Evolutionary conservation across 2,888 invertebrate genomes (phyloP), one percentile per base, ranked within the genome.

Genomic region (Sphaerophoria rueppellii): DNA sequence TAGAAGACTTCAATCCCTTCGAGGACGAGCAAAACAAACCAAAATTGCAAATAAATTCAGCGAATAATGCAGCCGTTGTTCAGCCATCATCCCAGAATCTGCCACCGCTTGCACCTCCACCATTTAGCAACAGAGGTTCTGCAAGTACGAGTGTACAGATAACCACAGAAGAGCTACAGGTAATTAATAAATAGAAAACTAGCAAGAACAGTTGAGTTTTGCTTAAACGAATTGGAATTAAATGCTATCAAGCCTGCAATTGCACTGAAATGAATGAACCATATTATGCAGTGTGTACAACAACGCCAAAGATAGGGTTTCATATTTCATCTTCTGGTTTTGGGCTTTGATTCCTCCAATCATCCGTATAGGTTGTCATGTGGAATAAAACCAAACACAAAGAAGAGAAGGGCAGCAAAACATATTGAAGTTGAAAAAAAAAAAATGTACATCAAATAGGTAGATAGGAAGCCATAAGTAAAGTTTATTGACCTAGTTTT

Each of bases 1-100:
- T 98, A 72, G 98, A 98, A 91, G 98, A 98, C 90, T 98, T 98
- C 92, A 98, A 98, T 93, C 98, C 98, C 37, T 99, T 99, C 92
- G 97, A 96, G 88, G 83, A 88, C 86, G 96, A 96, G 88, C 94
- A 94, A 87, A 90, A 93, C 81, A 93, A 93, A 90, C 94, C 94
- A 91, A 94, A 94, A 89, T 90, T 89, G 69, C 96, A 97, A 11
- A 89, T 91, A 4, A 91, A 91, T 82, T 90, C 91, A 12, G 89
- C 89, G 58, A 90, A 90, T 72, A 90, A 89, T 87, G 91, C 90
- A 57, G 90, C 91, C 35, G 90, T 92, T 34, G 91, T 91, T 40
- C 91, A 91, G 87, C 91, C 91, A 65, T 88, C 90, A 16, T 91
- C 91, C 76, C 90, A 91, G 88, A 91, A 91, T 86, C 87, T 89